Evolutionary conservation across 2,113 vertebrate genomes (phyloP).

Genomic region (Damaliscus lunatus): DNA sequence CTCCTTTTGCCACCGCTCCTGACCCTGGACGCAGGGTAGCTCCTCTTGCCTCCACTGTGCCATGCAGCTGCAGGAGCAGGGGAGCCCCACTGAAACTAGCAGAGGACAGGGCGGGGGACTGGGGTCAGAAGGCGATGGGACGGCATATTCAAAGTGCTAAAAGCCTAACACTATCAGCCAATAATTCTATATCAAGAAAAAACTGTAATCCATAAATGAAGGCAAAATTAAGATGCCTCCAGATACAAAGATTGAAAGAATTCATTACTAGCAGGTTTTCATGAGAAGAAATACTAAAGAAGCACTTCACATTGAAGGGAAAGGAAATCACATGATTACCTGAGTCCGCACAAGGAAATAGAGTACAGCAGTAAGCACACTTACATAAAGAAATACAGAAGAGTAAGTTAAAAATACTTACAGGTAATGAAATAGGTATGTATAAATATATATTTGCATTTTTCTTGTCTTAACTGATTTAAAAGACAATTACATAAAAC

Average conservation of each 20-base stretch:
- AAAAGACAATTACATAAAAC: background rate
- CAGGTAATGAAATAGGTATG: background rate
- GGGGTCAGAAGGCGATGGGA: background rate
- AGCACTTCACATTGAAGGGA: background rate
- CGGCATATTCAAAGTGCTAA: background rate
- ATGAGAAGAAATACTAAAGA: background rate
- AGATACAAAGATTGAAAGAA: background rate
- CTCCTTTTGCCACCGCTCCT: accelerated
- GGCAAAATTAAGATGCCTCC: background rate
- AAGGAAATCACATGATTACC: background rate
- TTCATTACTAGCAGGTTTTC: background rate
- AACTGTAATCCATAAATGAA: background rate
- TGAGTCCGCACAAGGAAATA: background rate
- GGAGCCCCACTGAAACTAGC: background rate
- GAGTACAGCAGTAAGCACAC: background rate
- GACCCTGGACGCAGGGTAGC: accelerated
- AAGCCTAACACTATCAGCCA: background rate
- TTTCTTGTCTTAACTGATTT: background rate
- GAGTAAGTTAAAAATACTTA: background rate
- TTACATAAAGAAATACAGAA: background rate
- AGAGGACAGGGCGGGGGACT: background rate
- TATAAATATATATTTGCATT: background rate
- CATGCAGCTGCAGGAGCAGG: accelerated
- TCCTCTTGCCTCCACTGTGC: accelerated
- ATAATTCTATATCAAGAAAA: background rate